Conservation (phyloP, 2,888 invertebrate genomes). For the Mythimna loreyi region DNA sequence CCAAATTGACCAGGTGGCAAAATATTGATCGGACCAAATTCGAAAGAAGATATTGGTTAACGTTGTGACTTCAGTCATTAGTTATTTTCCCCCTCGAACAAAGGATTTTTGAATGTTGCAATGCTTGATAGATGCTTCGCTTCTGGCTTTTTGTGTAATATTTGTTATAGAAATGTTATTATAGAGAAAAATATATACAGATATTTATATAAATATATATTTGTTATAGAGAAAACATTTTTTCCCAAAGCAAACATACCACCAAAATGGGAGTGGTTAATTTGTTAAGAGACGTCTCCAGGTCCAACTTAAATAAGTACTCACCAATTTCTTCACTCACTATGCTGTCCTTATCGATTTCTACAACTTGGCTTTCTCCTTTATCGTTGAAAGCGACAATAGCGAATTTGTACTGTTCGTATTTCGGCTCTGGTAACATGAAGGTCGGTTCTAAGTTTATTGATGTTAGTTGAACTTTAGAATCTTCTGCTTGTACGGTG, state of each 20-base stretch:
- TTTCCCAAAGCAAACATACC: neutral
- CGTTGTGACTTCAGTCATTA: neutral
- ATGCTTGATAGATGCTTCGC: neutral
- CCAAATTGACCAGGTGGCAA: too few species aligned
- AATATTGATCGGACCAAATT: too few species aligned
- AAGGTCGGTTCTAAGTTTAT: conserved; percentile 82
- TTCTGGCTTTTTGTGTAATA: neutral
- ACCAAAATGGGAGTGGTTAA: neutral
- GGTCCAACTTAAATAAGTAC: neutral
- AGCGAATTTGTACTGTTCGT: conserved; percentile 79
- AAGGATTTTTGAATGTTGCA: neutral
- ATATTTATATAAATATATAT: too few species aligned
- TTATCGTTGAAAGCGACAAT: conserved; percentile 84
- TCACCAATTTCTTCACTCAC: conserved; percentile 75
- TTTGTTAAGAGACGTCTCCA: neutral
- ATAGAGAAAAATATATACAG: too few species aligned
- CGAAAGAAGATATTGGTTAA: neutral
- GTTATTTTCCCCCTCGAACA: neutral
- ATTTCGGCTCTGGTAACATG: conserved; percentile 79
- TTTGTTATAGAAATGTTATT: neutral
- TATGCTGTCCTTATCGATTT: conserved; percentile 78
- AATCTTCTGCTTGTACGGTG: conserved; percentile 72
- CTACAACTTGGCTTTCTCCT: conserved; percentile 82
- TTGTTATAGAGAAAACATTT: neutral
- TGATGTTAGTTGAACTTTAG: conserved; percentile 77